phyloP scores from a whole-genome alignment of 2,888 invertebrate species.

The Hedya salicella region DNA sequence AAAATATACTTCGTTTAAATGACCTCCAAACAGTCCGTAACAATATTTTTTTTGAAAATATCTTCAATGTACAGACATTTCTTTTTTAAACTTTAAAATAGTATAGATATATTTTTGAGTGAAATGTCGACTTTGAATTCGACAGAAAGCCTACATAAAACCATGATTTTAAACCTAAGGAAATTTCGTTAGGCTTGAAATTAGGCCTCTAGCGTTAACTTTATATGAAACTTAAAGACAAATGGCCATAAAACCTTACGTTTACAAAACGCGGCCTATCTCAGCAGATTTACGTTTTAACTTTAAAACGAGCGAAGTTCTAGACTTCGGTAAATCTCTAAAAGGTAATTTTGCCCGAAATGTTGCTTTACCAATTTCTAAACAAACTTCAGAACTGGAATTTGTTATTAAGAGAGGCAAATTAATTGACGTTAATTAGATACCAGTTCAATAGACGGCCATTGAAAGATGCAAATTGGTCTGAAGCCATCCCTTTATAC shows the following conservation, averaged over 20 bases:
- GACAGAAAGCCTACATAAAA: too few species aligned
- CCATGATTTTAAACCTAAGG: too few species aligned
- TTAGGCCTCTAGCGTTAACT: background rate
- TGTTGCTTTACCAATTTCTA: background rate
- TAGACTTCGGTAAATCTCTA: constrained; percentile 6
- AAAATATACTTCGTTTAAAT: too few species aligned
- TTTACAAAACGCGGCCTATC: background rate
- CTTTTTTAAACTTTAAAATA: too few species aligned
- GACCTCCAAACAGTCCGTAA: too few species aligned
- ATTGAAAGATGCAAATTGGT: background rate
- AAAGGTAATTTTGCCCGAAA: background rate
- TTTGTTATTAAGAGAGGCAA: background rate
- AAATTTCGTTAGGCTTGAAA: too few species aligned
- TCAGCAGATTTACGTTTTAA: constrained; percentile 6
- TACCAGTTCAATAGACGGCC: background rate
- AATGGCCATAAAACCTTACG: constrained; percentile 1
- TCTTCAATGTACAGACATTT: too few species aligned
- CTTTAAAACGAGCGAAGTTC: constrained; percentile 21
- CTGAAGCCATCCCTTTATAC: background rate
- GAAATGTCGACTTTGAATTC: too few species aligned
- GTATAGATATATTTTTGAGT: too few species aligned
- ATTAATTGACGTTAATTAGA: constrained; percentile 19
- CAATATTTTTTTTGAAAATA: too few species aligned
- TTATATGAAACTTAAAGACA: background rate
- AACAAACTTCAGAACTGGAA: background rate